These are phyloP conservation scores for Cotesia congregata DNA, from an alignment of 2,888 invertebrate species.

Conservation along the genomic window DNA sequence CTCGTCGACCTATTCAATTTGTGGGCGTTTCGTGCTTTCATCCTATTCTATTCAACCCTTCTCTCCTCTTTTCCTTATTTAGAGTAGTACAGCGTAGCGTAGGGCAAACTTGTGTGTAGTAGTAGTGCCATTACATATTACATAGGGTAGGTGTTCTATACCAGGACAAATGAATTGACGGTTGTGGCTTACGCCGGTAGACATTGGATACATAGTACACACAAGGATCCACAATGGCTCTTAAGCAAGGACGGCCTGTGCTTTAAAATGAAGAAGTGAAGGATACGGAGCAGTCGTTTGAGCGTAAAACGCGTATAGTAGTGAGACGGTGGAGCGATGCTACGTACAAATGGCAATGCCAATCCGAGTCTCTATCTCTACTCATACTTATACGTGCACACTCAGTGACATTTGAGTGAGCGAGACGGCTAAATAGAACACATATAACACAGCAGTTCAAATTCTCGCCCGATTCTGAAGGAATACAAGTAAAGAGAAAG, in stretches of 20 bases:
- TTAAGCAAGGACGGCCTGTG: background rate
- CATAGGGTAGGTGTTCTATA: background rate
- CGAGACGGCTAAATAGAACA: conserved; percentile 9
- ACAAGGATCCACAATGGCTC: conserved; percentile 12
- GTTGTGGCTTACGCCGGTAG: conserved; percentile 53
- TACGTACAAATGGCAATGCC: background rate
- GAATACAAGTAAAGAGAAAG: conserved; percentile 11
- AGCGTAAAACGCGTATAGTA: conserved; percentile 1
- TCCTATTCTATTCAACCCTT: conserved; percentile 37
- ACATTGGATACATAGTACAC: conserved; percentile 44
- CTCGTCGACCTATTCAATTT: conserved; percentile 60
- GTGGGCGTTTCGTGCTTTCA: conserved; percentile 56
- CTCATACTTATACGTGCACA: background rate
- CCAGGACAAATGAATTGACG: conserved; percentile 61
- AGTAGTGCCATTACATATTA: conserved; percentile 37
- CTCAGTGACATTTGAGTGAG: background rate
- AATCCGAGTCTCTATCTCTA: background rate
- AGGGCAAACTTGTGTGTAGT: background rate
- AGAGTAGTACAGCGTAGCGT: conserved; percentile 47
- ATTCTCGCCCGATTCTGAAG: conserved; percentile 19
- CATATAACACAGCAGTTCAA: background rate
- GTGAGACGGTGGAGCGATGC: conserved; percentile 1
- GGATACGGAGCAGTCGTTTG: conserved; percentile 13
- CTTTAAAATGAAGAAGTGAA: conserved; percentile 2
- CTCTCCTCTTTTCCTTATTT: conserved; percentile 46